Evolutionary conservation across 1,140 invertebrate genomes (phyloP), one percentile per base, ranked within the genome.

Genomic region (Saccostrea echinata): DNA sequence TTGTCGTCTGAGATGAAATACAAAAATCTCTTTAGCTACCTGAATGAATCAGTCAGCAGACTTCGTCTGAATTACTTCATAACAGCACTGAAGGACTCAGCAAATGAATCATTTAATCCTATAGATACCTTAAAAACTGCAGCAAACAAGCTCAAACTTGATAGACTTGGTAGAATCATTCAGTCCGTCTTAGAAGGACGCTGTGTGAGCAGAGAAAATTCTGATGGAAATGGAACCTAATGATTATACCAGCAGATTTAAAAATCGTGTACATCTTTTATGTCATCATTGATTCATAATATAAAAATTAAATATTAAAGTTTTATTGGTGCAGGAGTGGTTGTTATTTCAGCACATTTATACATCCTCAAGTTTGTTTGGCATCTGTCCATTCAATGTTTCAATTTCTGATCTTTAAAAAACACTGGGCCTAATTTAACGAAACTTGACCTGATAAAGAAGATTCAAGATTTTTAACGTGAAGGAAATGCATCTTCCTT

Each of bases 31-130:
- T 64, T 91, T 3, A 68, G 27, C 16, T 90, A 90, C 84, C 84
- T 91, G 53, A 88, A 91, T 76, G 84, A 64, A 27, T 87, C 87
- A 0, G 86, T 88, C 61, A 88, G 87, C 27, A 85, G 90, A 24
- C 18, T 53, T 11, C 83, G 88, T 13, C 55, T 91, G 18, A 90
- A 68, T 57, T 88, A 90, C 87, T 81, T 90, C 64, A 68, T 90
- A 16, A 55, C 84, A 16, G 88, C 88, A 3, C 33, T 91, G 1
- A 87, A 86, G 35, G 51, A 87, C 16, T 55, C 84, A 8, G 18
- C 43, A 16, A 86, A 68, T 51, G 61, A 35, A n/a, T 35, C 57
- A 12, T 86, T 82, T n/a, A 68, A 84, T 57, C 87, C 82, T 53
- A 24, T 86, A 18, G 85, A 90, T 33, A 57, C 80, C 55, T 85